Conservation (phyloP, 23 tunicate species). For the Trididemnum nubilum region DNA sequence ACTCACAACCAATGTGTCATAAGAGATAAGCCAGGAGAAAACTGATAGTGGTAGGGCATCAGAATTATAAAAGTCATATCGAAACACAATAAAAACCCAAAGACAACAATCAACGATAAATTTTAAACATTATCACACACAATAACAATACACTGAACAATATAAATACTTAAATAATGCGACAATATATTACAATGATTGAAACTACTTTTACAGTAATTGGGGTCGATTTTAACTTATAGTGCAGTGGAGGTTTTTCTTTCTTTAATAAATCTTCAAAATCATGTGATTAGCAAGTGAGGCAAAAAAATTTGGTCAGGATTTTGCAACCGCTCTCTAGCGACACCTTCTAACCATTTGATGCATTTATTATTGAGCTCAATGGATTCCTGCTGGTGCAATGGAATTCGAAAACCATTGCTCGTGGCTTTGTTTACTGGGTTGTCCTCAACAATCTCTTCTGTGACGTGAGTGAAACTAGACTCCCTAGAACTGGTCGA, state of each 20-base stretch:
- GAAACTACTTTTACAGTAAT: too few species aligned
- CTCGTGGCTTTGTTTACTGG: neutral
- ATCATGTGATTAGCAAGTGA: constrained; percentile 35
- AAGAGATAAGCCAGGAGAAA: too few species aligned
- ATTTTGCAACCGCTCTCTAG: constrained; percentile 42
- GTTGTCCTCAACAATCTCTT: constrained; percentile 28
- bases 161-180: neutral
- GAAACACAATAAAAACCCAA: too few species aligned
- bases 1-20: too few species aligned
- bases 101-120: too few species aligned
- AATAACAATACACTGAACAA: neutral
- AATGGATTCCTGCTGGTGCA: neutral
- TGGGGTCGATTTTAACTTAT: too few species aligned
- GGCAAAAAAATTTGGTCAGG: constrained; percentile 55
- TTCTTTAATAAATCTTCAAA: neutral
- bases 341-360: constrained; percentile 58
- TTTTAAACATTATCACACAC: neutral
- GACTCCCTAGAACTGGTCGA: constrained; percentile 9
- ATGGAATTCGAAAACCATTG: neutral
- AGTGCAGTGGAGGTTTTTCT: neutral
- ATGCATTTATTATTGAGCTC: constrained; percentile 40
- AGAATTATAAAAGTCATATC: too few species aligned
- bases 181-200: neutral
- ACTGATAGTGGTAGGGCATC: too few species aligned
- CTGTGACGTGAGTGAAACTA: constrained; percentile 44